These are phyloP conservation scores for Pristiophorus japonicus DNA, from an alignment of 2,113 vertebrate genomes.

Conservation along the genomic window DNA sequence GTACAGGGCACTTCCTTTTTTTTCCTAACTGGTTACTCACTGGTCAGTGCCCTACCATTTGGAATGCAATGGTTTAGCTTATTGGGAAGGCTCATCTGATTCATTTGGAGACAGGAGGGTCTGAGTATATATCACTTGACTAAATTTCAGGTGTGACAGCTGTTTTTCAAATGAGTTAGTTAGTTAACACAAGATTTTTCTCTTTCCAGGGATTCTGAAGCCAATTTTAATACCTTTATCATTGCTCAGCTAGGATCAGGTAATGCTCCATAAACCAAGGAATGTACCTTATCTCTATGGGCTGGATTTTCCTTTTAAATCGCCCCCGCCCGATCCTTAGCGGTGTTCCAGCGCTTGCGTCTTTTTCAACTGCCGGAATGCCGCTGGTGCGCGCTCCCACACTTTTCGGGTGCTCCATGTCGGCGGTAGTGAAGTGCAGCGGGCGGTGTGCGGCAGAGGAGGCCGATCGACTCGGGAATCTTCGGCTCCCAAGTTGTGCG, in stretches of 20 bases:
- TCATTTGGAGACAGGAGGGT: not conserved
- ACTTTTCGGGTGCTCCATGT: no score
- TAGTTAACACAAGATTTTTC: not conserved
- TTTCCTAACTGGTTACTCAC: not conserved
- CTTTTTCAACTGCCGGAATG: no score
- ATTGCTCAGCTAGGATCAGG: not conserved
- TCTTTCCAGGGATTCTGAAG: not conserved
- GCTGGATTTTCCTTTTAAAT: no score
- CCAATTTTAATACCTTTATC: not conserved
- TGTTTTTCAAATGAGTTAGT: not conserved
- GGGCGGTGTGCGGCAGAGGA: no score
- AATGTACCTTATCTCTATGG: no score
- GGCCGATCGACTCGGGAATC: no score
- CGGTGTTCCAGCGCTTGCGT: no score
- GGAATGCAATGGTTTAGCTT: not conserved
- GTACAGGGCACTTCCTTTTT: not conserved
- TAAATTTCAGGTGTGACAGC: not conserved
- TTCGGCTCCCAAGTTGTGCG: no score
- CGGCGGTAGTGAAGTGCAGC: no score
- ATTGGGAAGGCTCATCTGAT: not conserved
- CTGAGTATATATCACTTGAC: no score
- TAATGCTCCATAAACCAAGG: not conserved
- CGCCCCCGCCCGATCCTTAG: no score
- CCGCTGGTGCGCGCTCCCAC: no score
- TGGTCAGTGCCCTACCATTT: not conserved